Conservation (phyloP, 2,888 invertebrate genomes). For the Drosophila limbata region DNA sequence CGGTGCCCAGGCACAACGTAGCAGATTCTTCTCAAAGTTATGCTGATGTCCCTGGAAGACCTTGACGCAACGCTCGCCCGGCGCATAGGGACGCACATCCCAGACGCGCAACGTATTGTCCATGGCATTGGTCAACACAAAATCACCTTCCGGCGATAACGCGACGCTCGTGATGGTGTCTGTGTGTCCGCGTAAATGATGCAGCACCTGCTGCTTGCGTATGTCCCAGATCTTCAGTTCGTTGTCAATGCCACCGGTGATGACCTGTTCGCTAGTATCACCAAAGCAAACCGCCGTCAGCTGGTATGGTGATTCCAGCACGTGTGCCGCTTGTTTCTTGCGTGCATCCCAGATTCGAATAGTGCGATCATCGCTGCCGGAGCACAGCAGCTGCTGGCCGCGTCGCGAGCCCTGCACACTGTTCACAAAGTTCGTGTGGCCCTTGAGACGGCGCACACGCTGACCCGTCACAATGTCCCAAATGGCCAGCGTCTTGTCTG, state of each 20-base stretch:
- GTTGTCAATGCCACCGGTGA: slow-evolving; percentile 98
- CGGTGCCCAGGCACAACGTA: slow-evolving; percentile 96
- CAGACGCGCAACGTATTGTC: slow-evolving; percentile 97
- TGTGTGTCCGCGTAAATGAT: slow-evolving; percentile 95
- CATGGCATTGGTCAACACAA: slow-evolving; percentile 98
- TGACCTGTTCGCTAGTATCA: slow-evolving; percentile 97
- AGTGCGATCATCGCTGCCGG: slow-evolving; percentile 97
- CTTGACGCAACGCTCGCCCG: slow-evolving; percentile 96
- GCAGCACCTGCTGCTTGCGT: slow-evolving; percentile 91
- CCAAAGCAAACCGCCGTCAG: slow-evolving; percentile 96
- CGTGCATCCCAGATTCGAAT: slow-evolving; percentile 97
- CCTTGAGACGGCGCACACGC: slow-evolving; percentile 95
- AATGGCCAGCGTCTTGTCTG: slow-evolving; percentile 96
- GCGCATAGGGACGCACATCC: slow-evolving; percentile 98
- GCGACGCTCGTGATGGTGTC: slow-evolving; percentile 97
- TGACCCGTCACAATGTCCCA: slow-evolving; percentile 97
- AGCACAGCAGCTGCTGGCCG: slow-evolving; percentile 95
- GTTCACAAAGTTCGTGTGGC: slow-evolving; percentile 92
- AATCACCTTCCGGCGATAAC: slow-evolving; percentile 88
- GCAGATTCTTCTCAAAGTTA: slow-evolving; percentile 98
- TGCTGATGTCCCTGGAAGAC: slow-evolving; percentile 97
- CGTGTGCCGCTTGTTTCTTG: slow-evolving; percentile 91
- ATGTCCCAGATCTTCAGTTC: slow-evolving; percentile 99
- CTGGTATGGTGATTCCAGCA: slow-evolving; percentile 91
- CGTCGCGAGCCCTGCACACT: slow-evolving; percentile 90